Conservation (phyloP, 2,113 vertebrate species). For the human (Homo sapiens) region GRCh38 chr2:60653001-60653500, state of each 20-base stretch:
- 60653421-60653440: constrained; percentile 47
- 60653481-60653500: constrained; percentile 46
- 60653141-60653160: constrained; percentile 51
- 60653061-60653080: constrained; percentile 32
- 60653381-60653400: constrained; percentile 61
- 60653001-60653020: neutral
- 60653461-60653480: constrained; percentile 57
- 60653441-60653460: constrained; percentile 63
- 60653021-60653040: neutral
- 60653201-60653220: constrained; percentile 64
- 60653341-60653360: constrained; percentile 61
- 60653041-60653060: neutral
- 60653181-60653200: constrained; percentile 63
- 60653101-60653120: constrained; percentile 39
- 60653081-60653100: neutral
- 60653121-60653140: neutral
- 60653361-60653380: constrained; percentile 66
- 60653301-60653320: constrained; percentile 64
- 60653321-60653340: constrained; percentile 60
- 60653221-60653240: constrained; percentile 65
- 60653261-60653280: constrained; percentile 55
- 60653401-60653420: constrained; percentile 58
- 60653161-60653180: constrained; percentile 57
- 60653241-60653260: constrained; percentile 53
- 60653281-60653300: constrained; percentile 66